Percentiles rank a stretch among this genome's conserved stretches.
phyloP scores from a whole-genome alignment of 2,888 invertebrate genomes.

The Leptinotarsa rubiginosa region DNA sequence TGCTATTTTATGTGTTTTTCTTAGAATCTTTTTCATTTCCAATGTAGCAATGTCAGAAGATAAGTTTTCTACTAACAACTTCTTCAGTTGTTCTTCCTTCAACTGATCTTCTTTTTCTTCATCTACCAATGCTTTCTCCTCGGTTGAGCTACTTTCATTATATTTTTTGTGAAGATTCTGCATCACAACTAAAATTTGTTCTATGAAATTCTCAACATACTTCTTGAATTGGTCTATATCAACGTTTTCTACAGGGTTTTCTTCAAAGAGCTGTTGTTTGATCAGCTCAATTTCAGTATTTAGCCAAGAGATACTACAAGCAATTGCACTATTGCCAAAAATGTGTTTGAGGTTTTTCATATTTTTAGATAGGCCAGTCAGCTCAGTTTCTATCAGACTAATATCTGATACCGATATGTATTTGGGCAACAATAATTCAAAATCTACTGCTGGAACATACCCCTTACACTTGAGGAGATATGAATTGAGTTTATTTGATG shows the following conservation, averaged over 20 bases:
- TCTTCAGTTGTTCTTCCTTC: slow-evolving; percentile 76
- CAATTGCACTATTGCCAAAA: slow-evolving; percentile 35
- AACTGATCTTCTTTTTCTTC: slow-evolving; percentile 65
- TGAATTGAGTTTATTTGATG: slow-evolving; percentile 48
- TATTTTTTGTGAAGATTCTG: slow-evolving; percentile 56
- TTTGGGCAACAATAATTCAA: slow-evolving; percentile 52
- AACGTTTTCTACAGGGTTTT: slow-evolving; percentile 22
- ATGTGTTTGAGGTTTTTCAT: slow-evolving; percentile 27
- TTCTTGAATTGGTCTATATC: slow-evolving; percentile 37
- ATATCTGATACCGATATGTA: slow-evolving; percentile 52
- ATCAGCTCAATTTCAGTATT: slow-evolving; percentile 32
- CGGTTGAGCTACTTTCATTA: slow-evolving; percentile 12
- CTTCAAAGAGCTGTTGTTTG: slow-evolving; percentile 21
- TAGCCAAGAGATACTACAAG: slow-evolving; percentile 36
- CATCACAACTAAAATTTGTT: slow-evolving; percentile 48
- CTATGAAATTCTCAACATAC: slow-evolving; percentile 43
- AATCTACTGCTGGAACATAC: slow-evolving; percentile 50
- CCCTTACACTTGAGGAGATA: slow-evolving; percentile 52
- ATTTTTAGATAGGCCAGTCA: slow-evolving; percentile 30
- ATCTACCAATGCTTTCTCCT: slow-evolving; percentile 55
- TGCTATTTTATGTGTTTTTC: slow-evolving; percentile 57
- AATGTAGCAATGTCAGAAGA: slow-evolving; percentile 72
- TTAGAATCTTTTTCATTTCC: slow-evolving; percentile 67
- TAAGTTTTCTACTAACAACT: slow-evolving; percentile 74
- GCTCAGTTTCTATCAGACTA: slow-evolving; percentile 31